Evolutionary conservation across 2,113 vertebrate species (phyloP), one percentile per base, ranked within the genome.

Genomic region (Ciconia stormi): DNA sequence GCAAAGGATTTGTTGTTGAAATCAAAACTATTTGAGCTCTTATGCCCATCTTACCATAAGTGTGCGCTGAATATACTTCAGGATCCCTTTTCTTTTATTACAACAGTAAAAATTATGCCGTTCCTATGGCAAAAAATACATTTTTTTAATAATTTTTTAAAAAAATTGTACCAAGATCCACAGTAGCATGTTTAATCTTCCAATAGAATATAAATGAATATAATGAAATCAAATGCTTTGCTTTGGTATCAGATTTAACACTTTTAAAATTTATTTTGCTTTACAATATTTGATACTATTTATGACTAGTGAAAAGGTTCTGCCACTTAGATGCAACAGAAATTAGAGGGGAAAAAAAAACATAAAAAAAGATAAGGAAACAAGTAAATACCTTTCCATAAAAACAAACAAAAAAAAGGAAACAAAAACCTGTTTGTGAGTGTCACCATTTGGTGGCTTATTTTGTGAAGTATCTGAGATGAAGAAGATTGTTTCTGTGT

Each of bases 331-430:
- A 61, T 55, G 25, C 16, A 66, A 80, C 12, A 93, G 44, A 74
- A 93, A 58, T 12, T 2, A 13, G 34, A 32, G 11, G 4, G 8
- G 0, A 2, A 30, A 49, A 67, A 40, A 90, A 22, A 19, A 8
- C 13, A 25, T 10, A 6, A 40, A 44, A 42, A 20, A 27, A 16
- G 1, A 21, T 30, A 53, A 73, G 32, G 29, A 53, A 27, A 67
- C 3, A 79, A 44, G 8, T 46, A 67, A 62, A 61, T 18, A 30
- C 2, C 6, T 63, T 47, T 55, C 8, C 10, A 16, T 21, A 29
- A 3, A 2, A 4, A 38, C 11, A 16, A n/a, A 23, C 27, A 9
- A 20, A 18, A 29, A 29, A 21, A 13, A 9, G 0, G 7, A 25
- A 32, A 44, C 6, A 30, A 79, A 74, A 79, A 1, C 6, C 12